A percentile compares a stretch with the other conserved stretches of the same genome.
Evolutionary conservation across 2,888 invertebrate genomes (phyloP).

Genomic region (Sesamia inferens): DNA sequence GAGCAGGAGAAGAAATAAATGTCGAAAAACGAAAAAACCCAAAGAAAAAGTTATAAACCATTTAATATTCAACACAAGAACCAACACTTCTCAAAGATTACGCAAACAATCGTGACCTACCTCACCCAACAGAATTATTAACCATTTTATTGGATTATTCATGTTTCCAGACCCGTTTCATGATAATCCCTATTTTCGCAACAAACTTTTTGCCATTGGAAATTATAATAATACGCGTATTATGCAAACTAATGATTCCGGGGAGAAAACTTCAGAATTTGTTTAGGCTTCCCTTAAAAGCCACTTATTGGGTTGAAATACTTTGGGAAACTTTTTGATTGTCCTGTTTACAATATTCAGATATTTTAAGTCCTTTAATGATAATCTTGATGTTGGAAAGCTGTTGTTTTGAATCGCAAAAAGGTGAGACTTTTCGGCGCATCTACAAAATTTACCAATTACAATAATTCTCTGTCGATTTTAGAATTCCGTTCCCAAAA

Average conservation of each 20-base stretch:
- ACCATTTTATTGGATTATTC: constrained; percentile 49
- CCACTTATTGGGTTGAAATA: constrained; percentile 59
- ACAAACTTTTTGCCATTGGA: constrained; percentile 47
- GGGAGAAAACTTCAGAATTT: constrained; percentile 64
- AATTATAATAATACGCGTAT: constrained; percentile 62
- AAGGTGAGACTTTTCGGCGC: background rate
- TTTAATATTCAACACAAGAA: constrained; percentile 49
- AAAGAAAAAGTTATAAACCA: constrained; percentile 9
- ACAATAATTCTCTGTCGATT: constrained; percentile 5
- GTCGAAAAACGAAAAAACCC: background rate
- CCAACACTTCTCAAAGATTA: constrained; percentile 49
- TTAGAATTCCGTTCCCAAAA: constrained; percentile 17
- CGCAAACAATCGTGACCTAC: constrained; percentile 53
- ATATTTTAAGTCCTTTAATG: constrained; percentile 36
- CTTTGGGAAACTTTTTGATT: constrained; percentile 54
- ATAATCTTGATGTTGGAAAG: constrained; percentile 15
- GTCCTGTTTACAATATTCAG: constrained; percentile 49
- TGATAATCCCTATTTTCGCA: constrained; percentile 53
- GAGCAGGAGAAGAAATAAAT: background rate
- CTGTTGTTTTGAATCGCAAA: constrained; percentile 22
- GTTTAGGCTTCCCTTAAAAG: constrained; percentile 63
- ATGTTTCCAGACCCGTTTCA: constrained; percentile 32
- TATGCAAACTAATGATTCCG: constrained; percentile 61
- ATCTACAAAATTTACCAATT: constrained; percentile 9
- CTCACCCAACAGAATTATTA: constrained; percentile 51